A percentile compares a stretch with the other conserved stretches of the same genome.
Evolutionary conservation across 2,888 invertebrate genomes (phyloP).

Genomic region (Prosapia bicincta): DNA sequence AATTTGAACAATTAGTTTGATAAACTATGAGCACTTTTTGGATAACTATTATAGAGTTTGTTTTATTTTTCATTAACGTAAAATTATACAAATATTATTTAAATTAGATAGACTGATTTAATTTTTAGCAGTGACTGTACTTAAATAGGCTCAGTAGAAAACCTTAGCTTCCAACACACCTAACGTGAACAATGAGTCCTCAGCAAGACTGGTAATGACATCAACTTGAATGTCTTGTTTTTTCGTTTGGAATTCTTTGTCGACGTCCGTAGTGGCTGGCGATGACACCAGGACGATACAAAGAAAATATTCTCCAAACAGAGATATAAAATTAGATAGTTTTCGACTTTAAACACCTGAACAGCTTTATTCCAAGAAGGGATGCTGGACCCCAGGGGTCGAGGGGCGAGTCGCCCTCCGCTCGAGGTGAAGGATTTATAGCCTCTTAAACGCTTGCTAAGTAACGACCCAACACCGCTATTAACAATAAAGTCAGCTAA

Average conservation of each 20-base stretch:
- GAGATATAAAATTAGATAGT: background rate
- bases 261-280: background rate
- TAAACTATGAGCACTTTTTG: too few species aligned
- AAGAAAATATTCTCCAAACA: background rate
- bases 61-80: too few species aligned
- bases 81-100: too few species aligned
- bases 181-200: too few species aligned
- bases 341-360: background rate
- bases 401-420: background rate
- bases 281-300: background rate
- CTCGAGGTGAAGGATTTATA: constrained; percentile 12
- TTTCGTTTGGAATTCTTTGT: background rate
- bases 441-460: constrained; percentile 26
- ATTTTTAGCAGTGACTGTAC: too few species aligned
- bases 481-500: constrained; percentile 21
- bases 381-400: background rate
- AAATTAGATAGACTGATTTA: too few species aligned
- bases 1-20: too few species aligned
- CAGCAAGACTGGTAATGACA: background rate
- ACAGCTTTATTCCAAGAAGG: background rate
- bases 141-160: too few species aligned
- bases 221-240: background rate
- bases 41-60: too few species aligned
- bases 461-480: constrained; percentile 20
- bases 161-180: too few species aligned